phyloP scores from a whole-genome alignment of 2,888 invertebrate genomes.

The Campoletis raptor region DNA sequence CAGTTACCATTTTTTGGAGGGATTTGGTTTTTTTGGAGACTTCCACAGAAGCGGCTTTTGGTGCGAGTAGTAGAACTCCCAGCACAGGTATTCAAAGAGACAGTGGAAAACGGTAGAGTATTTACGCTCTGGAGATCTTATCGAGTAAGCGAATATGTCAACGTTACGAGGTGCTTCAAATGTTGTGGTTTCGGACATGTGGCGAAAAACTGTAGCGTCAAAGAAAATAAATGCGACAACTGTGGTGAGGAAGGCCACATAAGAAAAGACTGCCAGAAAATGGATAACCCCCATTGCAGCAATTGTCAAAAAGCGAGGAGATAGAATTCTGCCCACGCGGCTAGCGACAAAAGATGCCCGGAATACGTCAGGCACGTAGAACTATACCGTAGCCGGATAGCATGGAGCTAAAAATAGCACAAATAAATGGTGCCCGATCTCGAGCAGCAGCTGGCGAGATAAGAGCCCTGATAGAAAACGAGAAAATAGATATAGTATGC shows the following conservation, averaged over 20 bases:
- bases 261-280: neutral
- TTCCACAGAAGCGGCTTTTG: too few species aligned
- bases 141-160: neutral
- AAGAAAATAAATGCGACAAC: neutral
- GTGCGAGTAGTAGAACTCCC: constrained; percentile 24
- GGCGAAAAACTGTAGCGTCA: neutral
- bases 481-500: constrained; percentile 25
- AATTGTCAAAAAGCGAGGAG: constrained; percentile 2
- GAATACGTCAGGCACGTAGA: constrained; percentile 7
- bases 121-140: constrained; percentile 26
- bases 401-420: constrained; percentile 3
- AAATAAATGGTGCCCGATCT: constrained; percentile 24
- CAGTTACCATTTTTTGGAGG: too few species aligned
- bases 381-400: neutral
- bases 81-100: neutral
- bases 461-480: neutral
- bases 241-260: constrained; percentile 16
- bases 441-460: neutral
- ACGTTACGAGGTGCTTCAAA: constrained; percentile 42
- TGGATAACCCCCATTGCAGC: neutral
- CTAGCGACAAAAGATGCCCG: neutral
- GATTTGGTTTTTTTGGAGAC: too few species aligned
- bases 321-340: neutral
- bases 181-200: constrained; percentile 43
- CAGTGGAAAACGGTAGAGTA: neutral